Evolutionary conservation across 1,140 invertebrate genomes (phyloP).

Genomic region (Oryzaephilus surinamensis): DNA sequence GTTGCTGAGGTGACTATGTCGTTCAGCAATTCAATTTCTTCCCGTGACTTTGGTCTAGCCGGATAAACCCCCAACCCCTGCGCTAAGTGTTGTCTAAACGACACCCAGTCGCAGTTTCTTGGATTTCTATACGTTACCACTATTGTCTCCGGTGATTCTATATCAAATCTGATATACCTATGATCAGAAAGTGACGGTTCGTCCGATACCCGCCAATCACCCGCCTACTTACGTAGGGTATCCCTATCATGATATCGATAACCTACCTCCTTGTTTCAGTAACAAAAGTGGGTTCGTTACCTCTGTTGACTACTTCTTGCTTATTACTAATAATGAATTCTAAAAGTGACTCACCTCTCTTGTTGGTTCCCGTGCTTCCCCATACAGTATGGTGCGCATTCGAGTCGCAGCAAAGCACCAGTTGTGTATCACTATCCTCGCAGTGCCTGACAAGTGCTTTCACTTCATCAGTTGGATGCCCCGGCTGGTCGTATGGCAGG

Average conservation of each 20-base stretch:
- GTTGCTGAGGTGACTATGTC: neutral
- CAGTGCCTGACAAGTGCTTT: neutral
- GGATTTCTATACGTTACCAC: neutral
- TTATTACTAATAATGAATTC: slow-evolving; percentile 14
- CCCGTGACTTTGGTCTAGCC: neutral
- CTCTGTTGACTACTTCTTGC: slow-evolving; percentile 13
- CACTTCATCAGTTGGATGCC: neutral
- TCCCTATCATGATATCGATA: neutral
- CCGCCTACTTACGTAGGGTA: too few relatives aligned
- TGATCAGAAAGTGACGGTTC: neutral
- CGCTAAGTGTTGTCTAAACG: too few relatives aligned
- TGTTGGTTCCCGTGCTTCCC: slow-evolving; percentile 20
- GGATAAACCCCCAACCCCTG: too few relatives aligned
- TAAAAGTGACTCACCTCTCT: slow-evolving; percentile 14
- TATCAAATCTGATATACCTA: neutral
- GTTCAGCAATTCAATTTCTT: neutral
- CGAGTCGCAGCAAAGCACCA: slow-evolving; percentile 21
- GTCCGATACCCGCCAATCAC: slow-evolving; percentile 2
- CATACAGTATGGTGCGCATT: slow-evolving; percentile 19
- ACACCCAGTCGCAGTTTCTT: neutral
- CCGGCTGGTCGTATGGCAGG: neutral
- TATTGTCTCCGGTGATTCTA: neutral
- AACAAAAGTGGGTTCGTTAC: slow-evolving; percentile 8
- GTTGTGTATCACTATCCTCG: neutral
- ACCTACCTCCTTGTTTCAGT: slow-evolving; percentile 11